A percentile compares a stretch with the other conserved stretches of the same genome.
These are phyloP conservation scores for Eupeodes latifasciatus DNA, from an alignment of 2,888 invertebrate species.

Conservation along the genomic window DNA sequence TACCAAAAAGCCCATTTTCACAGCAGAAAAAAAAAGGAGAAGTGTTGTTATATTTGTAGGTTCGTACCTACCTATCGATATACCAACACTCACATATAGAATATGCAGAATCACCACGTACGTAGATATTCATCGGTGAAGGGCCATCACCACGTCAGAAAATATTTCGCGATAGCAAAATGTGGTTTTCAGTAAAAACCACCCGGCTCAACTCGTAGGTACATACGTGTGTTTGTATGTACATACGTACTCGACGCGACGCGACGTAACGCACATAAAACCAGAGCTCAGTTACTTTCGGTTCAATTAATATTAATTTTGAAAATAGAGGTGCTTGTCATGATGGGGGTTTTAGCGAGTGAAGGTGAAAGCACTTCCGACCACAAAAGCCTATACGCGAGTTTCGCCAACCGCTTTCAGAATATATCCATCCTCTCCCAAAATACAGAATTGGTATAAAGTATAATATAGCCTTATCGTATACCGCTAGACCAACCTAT, in stretches of 20 bases:
- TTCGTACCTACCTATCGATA: too few relatives aligned
- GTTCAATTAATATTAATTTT: constrained; percentile 72
- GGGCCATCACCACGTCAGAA: constrained; percentile 58
- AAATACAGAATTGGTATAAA: neutral
- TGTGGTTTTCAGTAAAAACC: constrained; percentile 62
- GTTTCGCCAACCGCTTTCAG: constrained; percentile 44
- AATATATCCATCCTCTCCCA: constrained; percentile 13
- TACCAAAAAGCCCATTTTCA: constrained; percentile 26
- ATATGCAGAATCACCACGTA: constrained; percentile 35
- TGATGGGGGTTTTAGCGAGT: constrained; percentile 10
- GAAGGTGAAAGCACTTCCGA: constrained; percentile 44
- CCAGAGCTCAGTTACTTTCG: constrained; percentile 56
- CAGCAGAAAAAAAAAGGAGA: constrained; percentile 12
- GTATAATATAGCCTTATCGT: neutral
- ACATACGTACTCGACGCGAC: too few relatives aligned
- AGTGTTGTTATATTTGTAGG: constrained; percentile 8
- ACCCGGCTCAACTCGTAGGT: neutral
- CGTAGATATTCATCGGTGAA: constrained; percentile 36
- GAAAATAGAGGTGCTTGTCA: constrained; percentile 60
- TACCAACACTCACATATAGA: neutral
- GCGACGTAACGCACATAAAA: constrained; percentile 23
- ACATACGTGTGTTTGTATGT: too few relatives aligned
- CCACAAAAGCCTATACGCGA: constrained; percentile 45
- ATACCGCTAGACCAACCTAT: too few relatives aligned
- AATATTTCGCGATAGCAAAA: constrained; percentile 57